phyloP scores from a whole-genome alignment of 2,113 vertebrate genomes.

The Synchiropus splendidus region DNA sequence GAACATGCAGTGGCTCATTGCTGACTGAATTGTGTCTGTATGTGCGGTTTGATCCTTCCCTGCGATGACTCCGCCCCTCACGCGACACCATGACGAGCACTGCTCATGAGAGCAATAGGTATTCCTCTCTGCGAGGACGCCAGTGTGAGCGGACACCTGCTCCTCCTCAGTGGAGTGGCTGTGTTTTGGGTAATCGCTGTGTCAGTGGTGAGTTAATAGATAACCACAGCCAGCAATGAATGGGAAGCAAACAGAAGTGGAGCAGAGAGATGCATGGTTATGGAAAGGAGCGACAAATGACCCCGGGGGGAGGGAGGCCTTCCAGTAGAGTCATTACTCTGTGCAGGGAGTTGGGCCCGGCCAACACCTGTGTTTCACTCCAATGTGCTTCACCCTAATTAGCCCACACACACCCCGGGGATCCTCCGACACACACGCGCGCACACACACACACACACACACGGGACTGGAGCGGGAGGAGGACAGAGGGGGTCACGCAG shows the following conservation, averaged over 20 bases:
- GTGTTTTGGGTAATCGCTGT: conserved; percentile 73
- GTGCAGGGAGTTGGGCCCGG: conserved; percentile 55
- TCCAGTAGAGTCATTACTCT: conserved; percentile 60
- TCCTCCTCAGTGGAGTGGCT: too few species aligned
- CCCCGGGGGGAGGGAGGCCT: conserved; percentile 38
- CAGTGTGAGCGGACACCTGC: too few species aligned
- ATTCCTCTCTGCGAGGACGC: too few species aligned
- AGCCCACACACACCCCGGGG: conserved; percentile 86
- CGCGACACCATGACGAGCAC: too few species aligned
- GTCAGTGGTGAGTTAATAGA: conserved; percentile 79
- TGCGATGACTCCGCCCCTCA: too few species aligned
- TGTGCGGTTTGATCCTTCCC: too few species aligned
- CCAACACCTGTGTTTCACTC: conserved; percentile 65
- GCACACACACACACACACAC: conserved; percentile 53
- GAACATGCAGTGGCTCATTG: too few species aligned
- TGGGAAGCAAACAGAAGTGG: conserved; percentile 71
- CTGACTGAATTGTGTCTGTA: too few species aligned
- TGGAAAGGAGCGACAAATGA: conserved; percentile 93
- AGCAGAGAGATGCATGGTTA: conserved; percentile 88
- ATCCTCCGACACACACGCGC: conserved; percentile 63
- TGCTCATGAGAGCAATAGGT: too few species aligned
- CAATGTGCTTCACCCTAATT: conserved; percentile 94
- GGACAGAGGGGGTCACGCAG: conserved; percentile 16
- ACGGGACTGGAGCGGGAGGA: conserved; percentile 38
- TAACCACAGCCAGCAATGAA: conserved; percentile 77